Base-by-base conservation (phyloP, 2,113 vertebrate species). In the Willisornis vidua region DNA sequence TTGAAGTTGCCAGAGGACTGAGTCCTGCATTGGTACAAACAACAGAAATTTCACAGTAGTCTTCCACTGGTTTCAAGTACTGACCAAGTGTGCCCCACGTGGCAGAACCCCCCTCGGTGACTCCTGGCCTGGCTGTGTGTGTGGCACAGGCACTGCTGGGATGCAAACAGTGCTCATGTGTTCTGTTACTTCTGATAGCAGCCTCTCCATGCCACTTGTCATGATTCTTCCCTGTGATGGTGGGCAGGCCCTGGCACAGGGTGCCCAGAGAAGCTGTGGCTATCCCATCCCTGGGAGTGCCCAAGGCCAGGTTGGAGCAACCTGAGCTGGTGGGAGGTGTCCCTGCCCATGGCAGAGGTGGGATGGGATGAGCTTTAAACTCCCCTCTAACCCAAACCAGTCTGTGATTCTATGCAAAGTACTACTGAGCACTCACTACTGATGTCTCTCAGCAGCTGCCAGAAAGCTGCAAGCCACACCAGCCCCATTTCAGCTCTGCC, bases 401-500 rank as follows among this genome's bases (percentile, higher is more conserved):
- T 18, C 26, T 62, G 75, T 26, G 62, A 74, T 55, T 91, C 62
- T 24, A 87, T 73, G 80, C 92, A 78, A 94, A 94, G 66, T 11
- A 59, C 31, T 46, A 19, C 54, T 62, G 75, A 82, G 54, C 67
- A 46, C 59, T 54, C 67, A 46, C 59, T 54, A 6, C 61, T 94
- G 24, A 35, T 1, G 6, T 33, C 63, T 75, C 76, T 48, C 58
- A 66, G 78, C 71, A 59, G 88, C 67, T 96, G 93, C 91, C 95
- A 94, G 76, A 94, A 96, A 87, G 67, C 89, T 95, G 91, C 70
- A 78, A 94, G 46, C 62, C 89, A 91, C 51, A 89, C 33, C 81
- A 89, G 81, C 35, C 70, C 74, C 33, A 10, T 22, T 75, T 37
- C 8, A 3, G 7, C 48, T 81, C 91, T 55, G 68, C 77, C 78